Percentiles rank a stretch among this genome's conserved stretches.
Evolutionary conservation across 2,113 vertebrate genomes (phyloP).

Genomic region (Corapipo altera): DNA sequence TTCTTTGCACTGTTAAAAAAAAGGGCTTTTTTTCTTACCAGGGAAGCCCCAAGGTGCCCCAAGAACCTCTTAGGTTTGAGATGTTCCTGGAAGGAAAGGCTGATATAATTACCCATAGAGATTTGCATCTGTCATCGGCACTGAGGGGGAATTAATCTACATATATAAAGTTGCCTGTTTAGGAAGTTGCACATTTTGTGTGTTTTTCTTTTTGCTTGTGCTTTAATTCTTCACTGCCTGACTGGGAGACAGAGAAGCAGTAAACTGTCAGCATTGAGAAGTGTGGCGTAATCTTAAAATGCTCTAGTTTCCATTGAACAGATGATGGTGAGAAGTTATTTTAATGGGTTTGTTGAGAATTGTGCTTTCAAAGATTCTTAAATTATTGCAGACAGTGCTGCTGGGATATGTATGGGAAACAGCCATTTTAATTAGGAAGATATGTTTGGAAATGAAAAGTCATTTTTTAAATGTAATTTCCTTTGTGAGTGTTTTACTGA

Average conservation of each 20-base stretch:
- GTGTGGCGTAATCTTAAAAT: constrained; percentile 18
- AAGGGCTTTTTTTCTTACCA: neutral
- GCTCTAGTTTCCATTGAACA: constrained; percentile 19
- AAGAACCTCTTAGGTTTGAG: neutral
- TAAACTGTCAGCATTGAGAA: constrained; percentile 15
- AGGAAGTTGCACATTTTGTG: neutral
- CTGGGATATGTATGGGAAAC: constrained; percentile 55
- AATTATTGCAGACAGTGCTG: constrained; percentile 44
- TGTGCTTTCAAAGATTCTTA: constrained; percentile 52
- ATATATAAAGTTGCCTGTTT: neutral
- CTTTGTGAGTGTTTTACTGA: constrained; percentile 69
- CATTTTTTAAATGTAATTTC: constrained; percentile 73
- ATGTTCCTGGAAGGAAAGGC: neutral
- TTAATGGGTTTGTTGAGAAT: constrained; percentile 36
- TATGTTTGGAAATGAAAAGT: constrained; percentile 68
- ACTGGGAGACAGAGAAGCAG: neutral
- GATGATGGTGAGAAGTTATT: constrained; percentile 37
- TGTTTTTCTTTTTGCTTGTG: neutral
- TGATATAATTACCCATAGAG: neutral
- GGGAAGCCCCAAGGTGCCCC: neutral
- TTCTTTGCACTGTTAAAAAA: neutral
- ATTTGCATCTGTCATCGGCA: neutral
- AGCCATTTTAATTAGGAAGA: constrained; percentile 76
- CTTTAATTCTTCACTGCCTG: neutral
- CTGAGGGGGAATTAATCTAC: neutral